Percentiles rank a stretch among this genome's conserved stretches.
These are phyloP conservation scores for Eumerus sabulonum DNA, from an alignment of 2,888 invertebrate genomes.

Conservation along the genomic window DNA sequence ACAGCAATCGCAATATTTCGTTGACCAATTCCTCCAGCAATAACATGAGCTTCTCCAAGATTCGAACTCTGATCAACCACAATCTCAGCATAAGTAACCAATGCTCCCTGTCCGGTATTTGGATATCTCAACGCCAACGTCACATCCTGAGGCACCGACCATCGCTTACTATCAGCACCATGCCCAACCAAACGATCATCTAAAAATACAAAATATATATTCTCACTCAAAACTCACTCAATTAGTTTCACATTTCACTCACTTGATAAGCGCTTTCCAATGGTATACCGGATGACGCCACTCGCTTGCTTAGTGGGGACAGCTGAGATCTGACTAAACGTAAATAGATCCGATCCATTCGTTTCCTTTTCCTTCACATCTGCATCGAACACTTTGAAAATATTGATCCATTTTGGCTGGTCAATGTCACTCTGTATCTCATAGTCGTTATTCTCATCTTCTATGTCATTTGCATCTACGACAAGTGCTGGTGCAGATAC, in stretches of 20 bases:
- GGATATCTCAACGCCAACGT: slow-evolving; percentile 66
- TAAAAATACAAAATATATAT: background rate
- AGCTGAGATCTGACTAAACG: slow-evolving; percentile 4
- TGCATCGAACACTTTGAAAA: background rate
- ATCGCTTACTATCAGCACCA: slow-evolving; percentile 37
- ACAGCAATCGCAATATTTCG: slow-evolving; percentile 61
- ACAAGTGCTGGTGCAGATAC: background rate
- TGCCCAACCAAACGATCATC: slow-evolving; percentile 62
- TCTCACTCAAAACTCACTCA: background rate
- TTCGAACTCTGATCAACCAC: slow-evolving; percentile 67
- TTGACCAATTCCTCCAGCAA: slow-evolving; percentile 70
- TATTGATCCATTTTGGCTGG: background rate
- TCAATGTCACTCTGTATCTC: background rate
- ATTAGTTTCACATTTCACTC: background rate
- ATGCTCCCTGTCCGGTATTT: slow-evolving; percentile 49
- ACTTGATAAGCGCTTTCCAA: slow-evolving; percentile 28
- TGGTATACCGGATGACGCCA: slow-evolving; percentile 2
- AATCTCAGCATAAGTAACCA: slow-evolving; percentile 67
- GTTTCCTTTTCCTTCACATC: background rate
- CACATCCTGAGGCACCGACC: slow-evolving; percentile 54
- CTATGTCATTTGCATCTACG: background rate
- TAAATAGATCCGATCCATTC: background rate
- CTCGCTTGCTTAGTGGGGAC: slow-evolving; percentile 1
- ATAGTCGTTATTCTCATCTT: background rate
- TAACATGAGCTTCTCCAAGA: slow-evolving; percentile 63